These are phyloP conservation scores for Marronus borbonicus DNA, from an alignment of 2,888 invertebrate species.

Conservation along the genomic window DNA sequence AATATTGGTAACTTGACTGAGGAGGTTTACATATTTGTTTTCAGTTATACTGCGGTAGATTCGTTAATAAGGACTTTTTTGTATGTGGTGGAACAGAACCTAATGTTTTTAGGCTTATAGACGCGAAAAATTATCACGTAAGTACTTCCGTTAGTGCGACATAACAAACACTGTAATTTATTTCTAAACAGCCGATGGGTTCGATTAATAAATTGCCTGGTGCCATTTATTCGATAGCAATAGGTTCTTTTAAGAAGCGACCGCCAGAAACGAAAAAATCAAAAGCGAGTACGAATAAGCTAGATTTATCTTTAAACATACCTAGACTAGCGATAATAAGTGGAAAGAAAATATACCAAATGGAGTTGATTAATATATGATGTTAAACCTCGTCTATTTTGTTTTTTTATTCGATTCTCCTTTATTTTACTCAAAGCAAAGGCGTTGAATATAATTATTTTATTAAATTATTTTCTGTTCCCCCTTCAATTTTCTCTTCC, in stretches of 20 bases:
- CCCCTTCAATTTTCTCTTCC: too few species aligned
- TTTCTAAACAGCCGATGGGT: conserved; percentile 72
- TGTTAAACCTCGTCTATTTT: conserved; percentile 31
- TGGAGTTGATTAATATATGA: conserved; percentile 66
- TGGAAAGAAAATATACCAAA: conserved; percentile 74
- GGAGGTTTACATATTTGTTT: conserved; percentile 58
- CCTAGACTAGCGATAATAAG: conserved; percentile 56
- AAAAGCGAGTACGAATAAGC: conserved; percentile 36
- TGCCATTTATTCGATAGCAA: conserved; percentile 74
- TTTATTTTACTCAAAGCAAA: conserved; percentile 59
- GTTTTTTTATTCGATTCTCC: conserved; percentile 54
- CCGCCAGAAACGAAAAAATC: conserved; percentile 58
- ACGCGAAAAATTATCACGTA: conserved; percentile 75
- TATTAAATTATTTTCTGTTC: too few species aligned
- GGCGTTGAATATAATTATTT: conserved; percentile 25
- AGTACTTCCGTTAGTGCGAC: conserved; percentile 58
- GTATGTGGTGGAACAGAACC: conserved; percentile 77
- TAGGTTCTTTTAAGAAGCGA: conserved; percentile 71
- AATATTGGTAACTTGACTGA: background rate
- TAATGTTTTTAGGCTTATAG: conserved; percentile 76
- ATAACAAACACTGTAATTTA: background rate
- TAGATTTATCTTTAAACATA: conserved; percentile 21
- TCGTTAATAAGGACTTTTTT: conserved; percentile 73
- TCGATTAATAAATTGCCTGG: conserved; percentile 73
- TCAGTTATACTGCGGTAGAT: conserved; percentile 77